Conservation (phyloP, 2,888 invertebrate species). For the Rhagium mordax region DNA sequence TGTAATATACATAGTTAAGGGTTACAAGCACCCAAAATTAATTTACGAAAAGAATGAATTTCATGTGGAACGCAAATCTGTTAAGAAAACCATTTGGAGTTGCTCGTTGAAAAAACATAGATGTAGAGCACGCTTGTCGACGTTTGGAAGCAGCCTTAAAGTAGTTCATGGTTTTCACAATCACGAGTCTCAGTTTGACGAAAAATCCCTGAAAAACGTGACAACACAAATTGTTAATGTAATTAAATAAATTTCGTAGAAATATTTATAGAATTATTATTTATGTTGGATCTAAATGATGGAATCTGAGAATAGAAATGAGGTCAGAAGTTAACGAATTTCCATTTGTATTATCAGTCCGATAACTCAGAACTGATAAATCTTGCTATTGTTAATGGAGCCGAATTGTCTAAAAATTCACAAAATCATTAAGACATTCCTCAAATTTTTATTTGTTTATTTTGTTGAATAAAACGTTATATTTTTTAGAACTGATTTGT, state of each 20-base stretch:
- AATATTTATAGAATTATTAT: no score
- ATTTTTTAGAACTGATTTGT: background rate
- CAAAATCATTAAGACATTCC: no score
- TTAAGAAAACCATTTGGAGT: conserved; percentile 46
- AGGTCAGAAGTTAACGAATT: no score
- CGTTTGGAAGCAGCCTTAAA: conserved; percentile 40
- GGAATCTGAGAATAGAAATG: no score
- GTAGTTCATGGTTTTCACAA: conserved; percentile 29
- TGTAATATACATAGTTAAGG: conserved; percentile 53
- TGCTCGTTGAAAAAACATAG: conserved; percentile 44
- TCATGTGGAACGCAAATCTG: conserved; percentile 41
- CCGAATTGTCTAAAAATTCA: no score
- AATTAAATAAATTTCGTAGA: background rate
- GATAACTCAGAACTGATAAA: no score
- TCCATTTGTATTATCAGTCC: no score
- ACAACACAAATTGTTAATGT: background rate
- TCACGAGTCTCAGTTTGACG: background rate
- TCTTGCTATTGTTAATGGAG: no score
- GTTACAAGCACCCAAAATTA: conserved; percentile 51
- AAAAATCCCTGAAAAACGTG: background rate
- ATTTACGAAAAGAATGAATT: conserved; percentile 47
- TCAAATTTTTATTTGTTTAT: no score
- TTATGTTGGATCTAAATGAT: no score
- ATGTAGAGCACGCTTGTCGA: conserved; percentile 40
- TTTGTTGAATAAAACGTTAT: no score